Conservation (phyloP, 1,140 invertebrate genomes). For the Phymastichus coffea region DNA sequence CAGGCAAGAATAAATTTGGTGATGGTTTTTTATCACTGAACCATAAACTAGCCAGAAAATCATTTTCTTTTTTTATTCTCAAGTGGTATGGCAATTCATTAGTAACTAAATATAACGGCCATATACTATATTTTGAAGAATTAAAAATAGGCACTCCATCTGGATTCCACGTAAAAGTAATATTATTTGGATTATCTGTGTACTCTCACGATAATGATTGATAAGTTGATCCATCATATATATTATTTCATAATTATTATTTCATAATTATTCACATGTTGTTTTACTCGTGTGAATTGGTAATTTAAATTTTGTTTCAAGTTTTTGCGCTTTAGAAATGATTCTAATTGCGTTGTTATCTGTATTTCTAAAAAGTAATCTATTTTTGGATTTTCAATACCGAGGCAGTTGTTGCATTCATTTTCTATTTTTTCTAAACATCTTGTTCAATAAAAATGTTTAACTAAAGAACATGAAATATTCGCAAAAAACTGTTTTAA, state of each 20-base stretch:
- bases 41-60: background rate
- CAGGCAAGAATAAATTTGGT: background rate
- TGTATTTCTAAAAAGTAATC: background rate
- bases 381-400: background rate
- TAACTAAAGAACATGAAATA: background rate
- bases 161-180: slow-evolving; percentile 6
- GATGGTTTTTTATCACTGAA: background rate
- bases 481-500: slow-evolving; percentile 2
- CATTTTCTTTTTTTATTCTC: background rate
- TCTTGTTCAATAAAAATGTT: background rate
- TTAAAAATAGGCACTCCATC: background rate
- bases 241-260: no score
- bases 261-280: background rate
- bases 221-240: background rate
- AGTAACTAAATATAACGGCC: background rate
- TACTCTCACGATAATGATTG: background rate
- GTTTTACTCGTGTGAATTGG: background rate
- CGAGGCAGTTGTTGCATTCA: background rate
- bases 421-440: background rate
- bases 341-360: background rate
- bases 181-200: background rate
- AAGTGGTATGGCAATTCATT: background rate
- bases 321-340: background rate
- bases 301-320: background rate
- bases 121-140: background rate